Percentiles rank a stretch among this genome's conserved stretches.
Conservation (phyloP, 2,113 vertebrate species). For the Mobula birostris region DNA sequence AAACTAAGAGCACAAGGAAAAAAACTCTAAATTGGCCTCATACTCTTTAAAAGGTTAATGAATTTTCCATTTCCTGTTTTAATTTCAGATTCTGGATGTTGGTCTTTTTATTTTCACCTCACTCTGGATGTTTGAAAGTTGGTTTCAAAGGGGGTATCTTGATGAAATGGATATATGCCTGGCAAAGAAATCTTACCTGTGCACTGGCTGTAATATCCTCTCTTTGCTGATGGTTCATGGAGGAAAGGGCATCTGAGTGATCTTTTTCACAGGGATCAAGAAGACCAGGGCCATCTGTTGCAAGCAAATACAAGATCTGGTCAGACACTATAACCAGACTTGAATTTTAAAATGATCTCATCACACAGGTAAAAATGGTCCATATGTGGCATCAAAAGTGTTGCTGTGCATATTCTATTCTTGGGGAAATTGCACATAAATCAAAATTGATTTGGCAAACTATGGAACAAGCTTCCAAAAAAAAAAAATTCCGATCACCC, state of each 20-base stretch:
- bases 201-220: conserved; percentile 66
- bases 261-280: conserved; percentile 70
- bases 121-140: not conserved
- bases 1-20: no score
- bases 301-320: not conserved
- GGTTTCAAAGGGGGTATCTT: not conserved
- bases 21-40: not conserved
- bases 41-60: not conserved
- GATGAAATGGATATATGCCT: not conserved
- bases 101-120: not conserved
- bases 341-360: not conserved
- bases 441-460: not conserved
- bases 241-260: conserved; percentile 53
- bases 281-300: conserved; percentile 66
- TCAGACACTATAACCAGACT: not conserved
- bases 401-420: not conserved
- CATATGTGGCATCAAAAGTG: not conserved
- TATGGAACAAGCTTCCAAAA: not conserved
- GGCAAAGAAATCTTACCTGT: conserved; percentile 49
- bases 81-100: not conserved
- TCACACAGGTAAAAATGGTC: not conserved
- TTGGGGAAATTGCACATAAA: not conserved
- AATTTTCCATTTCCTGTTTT: not conserved
- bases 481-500: no score
- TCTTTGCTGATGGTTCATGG: conserved; percentile 56